A percentile compares a stretch with the other conserved stretches of the same genome.
These are phyloP conservation scores for Rhodinocichla rosea DNA, from an alignment of 2,113 vertebrate genomes.

Conservation along the genomic window DNA sequence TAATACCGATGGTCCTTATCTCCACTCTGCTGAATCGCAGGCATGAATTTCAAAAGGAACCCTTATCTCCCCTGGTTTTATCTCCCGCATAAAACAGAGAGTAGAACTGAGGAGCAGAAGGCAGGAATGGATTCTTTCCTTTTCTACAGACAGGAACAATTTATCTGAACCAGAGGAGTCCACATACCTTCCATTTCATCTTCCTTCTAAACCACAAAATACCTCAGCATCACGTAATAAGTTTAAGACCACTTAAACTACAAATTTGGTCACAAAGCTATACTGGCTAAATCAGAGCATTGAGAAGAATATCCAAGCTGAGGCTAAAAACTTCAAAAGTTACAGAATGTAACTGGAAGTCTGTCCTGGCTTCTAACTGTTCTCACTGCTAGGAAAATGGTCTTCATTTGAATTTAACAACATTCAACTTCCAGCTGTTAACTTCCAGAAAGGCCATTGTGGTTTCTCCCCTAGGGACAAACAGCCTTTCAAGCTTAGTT, in stretches of 20 bases:
- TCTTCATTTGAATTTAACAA: slow-evolving; percentile 11
- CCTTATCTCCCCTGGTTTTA: background rate
- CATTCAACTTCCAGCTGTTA: slow-evolving; percentile 47
- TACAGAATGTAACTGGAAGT: background rate
- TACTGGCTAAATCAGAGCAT: background rate
- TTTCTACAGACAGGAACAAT: background rate
- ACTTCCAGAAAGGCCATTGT: slow-evolving; percentile 39
- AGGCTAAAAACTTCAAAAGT: background rate
- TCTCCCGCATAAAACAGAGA: background rate
- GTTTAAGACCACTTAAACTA: background rate
- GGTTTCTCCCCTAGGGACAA: slow-evolving; percentile 24
- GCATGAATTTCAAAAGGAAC: background rate
- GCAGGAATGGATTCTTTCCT: background rate
- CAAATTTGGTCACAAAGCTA: background rate
- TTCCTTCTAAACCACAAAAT: background rate
- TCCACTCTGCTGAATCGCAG: background rate
- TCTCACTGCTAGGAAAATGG: background rate
- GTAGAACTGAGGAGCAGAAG: background rate
- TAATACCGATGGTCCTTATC: background rate
- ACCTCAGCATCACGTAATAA: background rate
- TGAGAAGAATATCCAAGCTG: background rate
- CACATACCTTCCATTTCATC: background rate
- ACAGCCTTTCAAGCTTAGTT: slow-evolving; percentile 1
- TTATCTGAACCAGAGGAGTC: background rate
- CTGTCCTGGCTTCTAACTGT: background rate